Percentiles rank a stretch among this genome's conserved stretches.
These are phyloP conservation scores for Unio delphinus DNA, from an alignment of 2,888 invertebrate species.

Conservation along the genomic window DNA sequence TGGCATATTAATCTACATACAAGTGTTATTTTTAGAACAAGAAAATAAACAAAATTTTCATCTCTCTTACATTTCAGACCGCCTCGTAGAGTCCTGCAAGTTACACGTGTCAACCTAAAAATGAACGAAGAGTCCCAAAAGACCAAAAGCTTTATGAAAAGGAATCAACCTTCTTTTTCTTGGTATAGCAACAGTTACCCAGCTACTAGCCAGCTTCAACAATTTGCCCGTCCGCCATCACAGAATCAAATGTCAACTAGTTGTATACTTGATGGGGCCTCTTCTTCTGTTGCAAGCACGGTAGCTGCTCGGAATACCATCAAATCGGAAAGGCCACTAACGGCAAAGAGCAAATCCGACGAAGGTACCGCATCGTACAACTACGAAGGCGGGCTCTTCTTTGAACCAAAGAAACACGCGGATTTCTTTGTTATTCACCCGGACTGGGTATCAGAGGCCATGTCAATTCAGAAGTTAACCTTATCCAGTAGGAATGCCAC, in stretches of 20 bases:
- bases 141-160: slow-evolving; percentile 34
- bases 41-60: too few relatives aligned
- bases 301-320: too few relatives aligned
- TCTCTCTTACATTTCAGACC: slow-evolving; percentile 16
- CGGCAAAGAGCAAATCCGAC: slow-evolving; percentile 20
- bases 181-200: slow-evolving; percentile 54
- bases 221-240: slow-evolving; percentile 14
- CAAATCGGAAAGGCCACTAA: slow-evolving; percentile 5
- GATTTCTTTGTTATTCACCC: slow-evolving; percentile 68
- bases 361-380: slow-evolving; percentile 36
- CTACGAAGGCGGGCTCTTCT: slow-evolving; percentile 63
- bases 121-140: slow-evolving; percentile 31
- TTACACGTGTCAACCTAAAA: slow-evolving; percentile 31
- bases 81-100: slow-evolving; percentile 25
- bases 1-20: too few relatives aligned
- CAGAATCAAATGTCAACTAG: background rate
- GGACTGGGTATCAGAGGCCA: slow-evolving; percentile 68
- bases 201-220: slow-evolving; percentile 22
- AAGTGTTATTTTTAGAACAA: too few relatives aligned
- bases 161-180: slow-evolving; percentile 52
- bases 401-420: slow-evolving; percentile 42
- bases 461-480: slow-evolving; percentile 58
- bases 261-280: too few relatives aligned
- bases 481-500: slow-evolving; percentile 39
- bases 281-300: too few relatives aligned